These are phyloP conservation scores for Caenorhabditis japonica DNA, from an alignment of 2,888 invertebrate species.

Conservation along the genomic window DNA sequence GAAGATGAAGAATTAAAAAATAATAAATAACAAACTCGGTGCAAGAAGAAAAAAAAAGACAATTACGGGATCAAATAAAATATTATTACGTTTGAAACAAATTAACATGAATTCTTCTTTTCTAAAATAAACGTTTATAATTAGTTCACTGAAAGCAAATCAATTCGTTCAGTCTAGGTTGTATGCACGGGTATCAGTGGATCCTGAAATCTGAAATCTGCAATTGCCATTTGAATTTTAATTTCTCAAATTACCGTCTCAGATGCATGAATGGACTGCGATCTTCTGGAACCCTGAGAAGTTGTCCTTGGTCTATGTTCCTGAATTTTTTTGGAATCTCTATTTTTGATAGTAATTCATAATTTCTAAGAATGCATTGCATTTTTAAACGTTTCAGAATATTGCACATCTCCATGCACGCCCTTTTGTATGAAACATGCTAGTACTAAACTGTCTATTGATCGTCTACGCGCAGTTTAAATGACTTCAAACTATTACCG, in stretches of 20 bases:
- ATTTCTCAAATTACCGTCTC: slow-evolving; percentile 21
- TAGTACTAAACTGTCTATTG: no score
- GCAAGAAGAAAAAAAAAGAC: background rate
- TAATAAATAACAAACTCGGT: background rate
- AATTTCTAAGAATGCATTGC: no score
- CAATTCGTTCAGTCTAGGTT: background rate
- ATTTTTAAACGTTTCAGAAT: no score
- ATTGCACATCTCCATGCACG: no score
- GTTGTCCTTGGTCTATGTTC: no score
- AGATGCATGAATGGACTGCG: slow-evolving; percentile 11
- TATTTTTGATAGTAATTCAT: no score
- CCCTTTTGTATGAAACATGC: no score
- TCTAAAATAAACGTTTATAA: no score
- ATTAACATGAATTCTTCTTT: slow-evolving; percentile 1
- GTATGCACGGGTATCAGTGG: slow-evolving; percentile 26
- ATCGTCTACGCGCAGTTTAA: no score
- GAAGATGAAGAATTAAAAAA: background rate
- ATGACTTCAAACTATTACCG: no score
- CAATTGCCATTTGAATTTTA: slow-evolving; percentile 12
- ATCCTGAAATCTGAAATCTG: slow-evolving; percentile 56
- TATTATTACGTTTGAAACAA: background rate
- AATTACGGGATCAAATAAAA: background rate
- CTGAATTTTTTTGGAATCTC: no score
- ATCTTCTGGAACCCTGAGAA: no score
- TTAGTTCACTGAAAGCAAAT: slow-evolving; percentile 1